phyloP scores from a whole-genome alignment of 2,888 invertebrate genomes.

The Stratiomys singularior region DNA sequence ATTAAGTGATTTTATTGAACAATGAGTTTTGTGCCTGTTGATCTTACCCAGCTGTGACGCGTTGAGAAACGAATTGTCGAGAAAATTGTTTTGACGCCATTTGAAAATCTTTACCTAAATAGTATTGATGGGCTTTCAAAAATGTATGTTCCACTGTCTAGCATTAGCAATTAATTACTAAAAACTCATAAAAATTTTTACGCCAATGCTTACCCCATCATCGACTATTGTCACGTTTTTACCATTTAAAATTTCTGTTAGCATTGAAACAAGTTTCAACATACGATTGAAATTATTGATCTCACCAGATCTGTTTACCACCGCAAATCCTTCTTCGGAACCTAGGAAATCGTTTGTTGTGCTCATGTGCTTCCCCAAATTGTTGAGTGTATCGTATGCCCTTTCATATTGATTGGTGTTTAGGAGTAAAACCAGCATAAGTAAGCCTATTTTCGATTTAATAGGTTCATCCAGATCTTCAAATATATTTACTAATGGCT shows the following conservation, averaged over 20 bases:
- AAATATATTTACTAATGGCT: constrained; percentile 58
- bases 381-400: constrained; percentile 62
- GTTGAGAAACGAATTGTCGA: constrained; percentile 55
- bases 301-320: constrained; percentile 52
- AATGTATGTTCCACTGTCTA: constrained; percentile 60
- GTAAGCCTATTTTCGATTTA: constrained; percentile 59
- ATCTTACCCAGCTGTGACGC: constrained; percentile 57
- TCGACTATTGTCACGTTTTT: constrained; percentile 60
- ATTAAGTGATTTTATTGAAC: background rate
- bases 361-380: constrained; percentile 59
- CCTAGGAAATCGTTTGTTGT: constrained; percentile 51
- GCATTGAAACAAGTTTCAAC: constrained; percentile 59
- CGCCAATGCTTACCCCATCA: constrained; percentile 57
- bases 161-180: constrained; percentile 5
- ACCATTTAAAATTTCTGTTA: constrained; percentile 61
- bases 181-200: background rate
- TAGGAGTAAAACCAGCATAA: constrained; percentile 61
- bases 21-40: background rate
- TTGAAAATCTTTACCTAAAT: constrained; percentile 65
- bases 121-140: constrained; percentile 65
- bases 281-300: constrained; percentile 57
- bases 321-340: constrained; percentile 52
- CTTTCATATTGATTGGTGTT: constrained; percentile 62
- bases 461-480: constrained; percentile 60
- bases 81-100: constrained; percentile 65